phyloP scores from a whole-genome alignment of 2,797 vertebrate species.

The Setipinna tenuifilis region DNA sequence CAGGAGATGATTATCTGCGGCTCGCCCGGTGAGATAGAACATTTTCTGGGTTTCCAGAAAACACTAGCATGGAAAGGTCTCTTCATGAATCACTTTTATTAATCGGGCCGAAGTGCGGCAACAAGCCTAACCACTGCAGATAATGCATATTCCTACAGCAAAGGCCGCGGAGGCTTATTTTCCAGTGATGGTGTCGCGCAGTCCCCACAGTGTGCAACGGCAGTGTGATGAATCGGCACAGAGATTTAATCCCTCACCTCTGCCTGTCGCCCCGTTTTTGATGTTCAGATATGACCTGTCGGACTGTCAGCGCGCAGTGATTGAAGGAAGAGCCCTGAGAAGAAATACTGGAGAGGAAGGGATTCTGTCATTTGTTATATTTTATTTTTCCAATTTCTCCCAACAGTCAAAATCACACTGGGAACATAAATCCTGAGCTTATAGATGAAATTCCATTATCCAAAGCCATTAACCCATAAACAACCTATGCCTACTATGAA shows the following conservation, averaged over 20 bases:
- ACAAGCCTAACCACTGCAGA: neutral
- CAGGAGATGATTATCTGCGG: slow-evolving; percentile 18
- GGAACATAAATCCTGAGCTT: slow-evolving; percentile 65
- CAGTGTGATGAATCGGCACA: slow-evolving; percentile 68
- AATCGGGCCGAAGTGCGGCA: neutral
- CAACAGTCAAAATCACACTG: slow-evolving; percentile 60
- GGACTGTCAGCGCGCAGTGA: slow-evolving; percentile 66
- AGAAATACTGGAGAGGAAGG: slow-evolving; percentile 52
- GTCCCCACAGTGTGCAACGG: neutral
- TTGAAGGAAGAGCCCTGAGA: slow-evolving; percentile 64
- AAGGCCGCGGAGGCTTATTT: slow-evolving; percentile 49
- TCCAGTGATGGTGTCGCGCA: slow-evolving; percentile 40
- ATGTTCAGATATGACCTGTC: slow-evolving; percentile 70
- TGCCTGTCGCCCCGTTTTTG: slow-evolving; percentile 71
- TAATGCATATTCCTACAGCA: slow-evolving; percentile 16
- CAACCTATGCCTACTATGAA: slow-evolving; percentile 60
- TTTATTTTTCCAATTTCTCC: slow-evolving; percentile 64
- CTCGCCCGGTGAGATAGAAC: slow-evolving; percentile 9
- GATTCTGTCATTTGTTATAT: slow-evolving; percentile 61
- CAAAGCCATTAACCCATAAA: slow-evolving; percentile 65
- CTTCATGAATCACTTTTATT: slow-evolving; percentile 23
- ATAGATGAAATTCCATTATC: slow-evolving; percentile 63
- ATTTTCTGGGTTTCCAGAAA: slow-evolving; percentile 9
- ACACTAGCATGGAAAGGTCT: slow-evolving; percentile 21
- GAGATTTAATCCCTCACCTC: slow-evolving; percentile 72